These are phyloP conservation scores for Phylloscopus trochilus DNA, from an alignment of 2,113 vertebrate genomes.

Conservation along the genomic window DNA sequence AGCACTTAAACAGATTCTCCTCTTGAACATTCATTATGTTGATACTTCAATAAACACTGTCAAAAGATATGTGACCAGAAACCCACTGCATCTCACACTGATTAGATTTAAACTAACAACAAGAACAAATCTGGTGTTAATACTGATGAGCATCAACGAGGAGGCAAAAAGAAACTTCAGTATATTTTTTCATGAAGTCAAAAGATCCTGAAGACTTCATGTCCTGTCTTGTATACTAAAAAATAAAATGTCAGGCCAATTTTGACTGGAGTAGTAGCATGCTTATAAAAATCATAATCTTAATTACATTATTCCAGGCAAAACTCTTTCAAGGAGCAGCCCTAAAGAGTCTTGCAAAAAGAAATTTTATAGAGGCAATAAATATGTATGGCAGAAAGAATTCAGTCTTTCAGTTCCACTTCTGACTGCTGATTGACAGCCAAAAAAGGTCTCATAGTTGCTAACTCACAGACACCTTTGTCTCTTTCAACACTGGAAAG, in stretches of 20 bases:
- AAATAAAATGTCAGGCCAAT: neutral
- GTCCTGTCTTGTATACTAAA: neutral
- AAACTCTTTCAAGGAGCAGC: neutral
- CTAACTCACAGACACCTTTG: neutral
- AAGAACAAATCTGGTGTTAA: neutral
- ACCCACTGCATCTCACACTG: neutral
- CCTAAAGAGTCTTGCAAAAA: neutral
- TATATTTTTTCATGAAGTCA: neutral
- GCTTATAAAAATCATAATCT: neutral
- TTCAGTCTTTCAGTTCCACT: neutral
- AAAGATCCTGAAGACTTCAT: neutral
- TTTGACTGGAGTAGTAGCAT: neutral
- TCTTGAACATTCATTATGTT: neutral
- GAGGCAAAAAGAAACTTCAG: neutral
- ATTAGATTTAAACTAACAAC: neutral
- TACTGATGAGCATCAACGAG: neutral
- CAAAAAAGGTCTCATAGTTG: neutral
- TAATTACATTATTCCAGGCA: neutral
- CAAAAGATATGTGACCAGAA: neutral
- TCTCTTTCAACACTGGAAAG: neutral
- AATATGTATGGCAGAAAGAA: neutral
- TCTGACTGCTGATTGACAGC: neutral
- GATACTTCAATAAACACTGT: neutral
- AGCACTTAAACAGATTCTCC: neutral
- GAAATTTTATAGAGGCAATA: neutral